These are phyloP conservation scores for Eucera pruinosa DNA, from an alignment of 2,888 invertebrate genomes.

Conservation along the genomic window DNA sequence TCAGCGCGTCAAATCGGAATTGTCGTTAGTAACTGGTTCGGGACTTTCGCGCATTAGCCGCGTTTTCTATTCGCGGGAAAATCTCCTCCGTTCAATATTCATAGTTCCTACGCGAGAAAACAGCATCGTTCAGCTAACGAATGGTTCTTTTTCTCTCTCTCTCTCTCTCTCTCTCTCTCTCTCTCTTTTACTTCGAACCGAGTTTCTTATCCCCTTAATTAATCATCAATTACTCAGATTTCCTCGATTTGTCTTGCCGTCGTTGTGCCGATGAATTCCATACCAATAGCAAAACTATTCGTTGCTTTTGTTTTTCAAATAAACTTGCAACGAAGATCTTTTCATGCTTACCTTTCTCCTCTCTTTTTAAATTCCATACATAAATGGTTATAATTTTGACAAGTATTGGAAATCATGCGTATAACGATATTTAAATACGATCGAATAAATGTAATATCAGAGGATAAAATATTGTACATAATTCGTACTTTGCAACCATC, in stretches of 20 bases:
- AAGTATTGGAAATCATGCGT: too few relatives aligned
- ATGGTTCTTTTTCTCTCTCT: neutral
- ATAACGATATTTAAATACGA: too few relatives aligned
- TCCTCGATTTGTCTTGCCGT: conserved; percentile 2
- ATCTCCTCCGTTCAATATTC: conserved; percentile 33
- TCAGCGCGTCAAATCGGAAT: conserved; percentile 74
- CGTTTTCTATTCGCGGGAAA: conserved; percentile 70
- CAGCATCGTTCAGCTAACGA: conserved; percentile 2
- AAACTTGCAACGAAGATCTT: too few relatives aligned
- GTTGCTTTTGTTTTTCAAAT: neutral
- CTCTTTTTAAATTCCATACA: too few relatives aligned
- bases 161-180: neutral
- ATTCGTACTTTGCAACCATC: too few relatives aligned
- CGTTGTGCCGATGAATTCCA: neutral
- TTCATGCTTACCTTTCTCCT: too few relatives aligned
- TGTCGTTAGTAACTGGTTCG: conserved; percentile 69
- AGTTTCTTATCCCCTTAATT: conserved; percentile 26
- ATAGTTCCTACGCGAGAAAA: neutral
- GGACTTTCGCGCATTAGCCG: conserved; percentile 72
- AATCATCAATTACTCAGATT: conserved; percentile 10
- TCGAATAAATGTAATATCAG: too few relatives aligned
- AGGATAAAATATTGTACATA: too few relatives aligned
- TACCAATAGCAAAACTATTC: too few relatives aligned
- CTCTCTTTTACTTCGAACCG: too few relatives aligned
- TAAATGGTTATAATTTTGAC: too few relatives aligned